Conservation (phyloP, 2,797 vertebrate genomes). For the Microcaecilia unicolor region DNA sequence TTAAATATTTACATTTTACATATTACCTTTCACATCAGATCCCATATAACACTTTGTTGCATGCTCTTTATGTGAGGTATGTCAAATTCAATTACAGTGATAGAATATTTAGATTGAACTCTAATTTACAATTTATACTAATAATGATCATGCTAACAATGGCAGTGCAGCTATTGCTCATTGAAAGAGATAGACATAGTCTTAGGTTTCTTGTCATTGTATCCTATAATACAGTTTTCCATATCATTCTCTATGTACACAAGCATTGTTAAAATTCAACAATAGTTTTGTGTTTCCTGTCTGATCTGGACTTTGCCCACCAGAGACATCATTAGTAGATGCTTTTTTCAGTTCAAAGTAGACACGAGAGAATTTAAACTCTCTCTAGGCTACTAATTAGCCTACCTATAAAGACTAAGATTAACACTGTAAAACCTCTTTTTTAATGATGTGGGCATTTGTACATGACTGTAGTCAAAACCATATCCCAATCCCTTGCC, state of each 20-base stretch:
- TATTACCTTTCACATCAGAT: too few relatives aligned
- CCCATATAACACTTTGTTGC: too few relatives aligned
- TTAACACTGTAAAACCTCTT: slow-evolving; percentile 52
- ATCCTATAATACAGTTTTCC: slow-evolving; percentile 7
- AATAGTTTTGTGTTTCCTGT: slow-evolving; percentile 15
- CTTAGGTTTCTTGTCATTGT: background rate
- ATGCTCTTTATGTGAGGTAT: too few relatives aligned
- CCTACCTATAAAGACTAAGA: slow-evolving; percentile 43
- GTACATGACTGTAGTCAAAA: slow-evolving; percentile 22
- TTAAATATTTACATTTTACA: too few relatives aligned
- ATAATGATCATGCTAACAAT: slow-evolving; percentile 5
- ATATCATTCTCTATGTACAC: slow-evolving; percentile 14
- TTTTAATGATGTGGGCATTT: slow-evolving; percentile 48
- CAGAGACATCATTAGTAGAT: slow-evolving; percentile 61
- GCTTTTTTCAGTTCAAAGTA: slow-evolving; percentile 60
- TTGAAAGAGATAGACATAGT: background rate
- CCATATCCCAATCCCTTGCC: slow-evolving; percentile 24
- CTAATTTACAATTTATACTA: slow-evolving; percentile 3
- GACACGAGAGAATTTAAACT: slow-evolving; percentile 55
- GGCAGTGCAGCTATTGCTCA: background rate
- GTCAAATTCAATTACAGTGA: too few relatives aligned
- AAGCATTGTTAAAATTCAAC: slow-evolving; percentile 42
- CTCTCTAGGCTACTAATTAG: slow-evolving; percentile 62
- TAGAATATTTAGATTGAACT: background rate
- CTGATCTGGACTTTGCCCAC: slow-evolving; percentile 35